Conservation (phyloP, 1,140 invertebrate genomes). For the Marisa cornuarietis region DNA sequence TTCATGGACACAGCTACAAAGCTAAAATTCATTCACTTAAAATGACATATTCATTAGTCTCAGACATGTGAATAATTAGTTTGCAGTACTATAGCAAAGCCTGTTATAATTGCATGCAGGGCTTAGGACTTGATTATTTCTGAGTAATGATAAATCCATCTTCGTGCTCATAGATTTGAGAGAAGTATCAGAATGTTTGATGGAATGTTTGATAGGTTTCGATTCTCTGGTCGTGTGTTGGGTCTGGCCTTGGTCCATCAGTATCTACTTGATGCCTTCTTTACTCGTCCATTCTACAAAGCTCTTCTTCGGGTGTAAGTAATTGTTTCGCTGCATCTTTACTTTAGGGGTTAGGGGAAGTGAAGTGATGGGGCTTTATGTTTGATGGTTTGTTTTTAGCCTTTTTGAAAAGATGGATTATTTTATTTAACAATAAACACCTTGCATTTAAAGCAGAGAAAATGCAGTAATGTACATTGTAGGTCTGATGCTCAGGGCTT, state of each 20-base stretch:
- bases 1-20: too few species aligned
- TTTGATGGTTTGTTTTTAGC: too few species aligned
- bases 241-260: slow-evolving; percentile 95
- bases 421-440: too few species aligned
- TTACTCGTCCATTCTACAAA: slow-evolving; percentile 97
- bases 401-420: too few species aligned
- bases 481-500: too few species aligned
- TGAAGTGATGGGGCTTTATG: too few species aligned
- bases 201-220: slow-evolving; percentile 79
- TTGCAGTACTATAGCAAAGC: background rate
- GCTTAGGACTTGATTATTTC: background rate
- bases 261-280: slow-evolving; percentile 95
- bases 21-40: too few species aligned
- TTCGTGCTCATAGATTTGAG: background rate
- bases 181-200: slow-evolving; percentile 11
- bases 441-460: too few species aligned
- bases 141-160: background rate
- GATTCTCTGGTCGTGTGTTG: slow-evolving; percentile 92
- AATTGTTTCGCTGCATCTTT: background rate
- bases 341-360: too few species aligned
- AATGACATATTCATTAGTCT: too few species aligned
- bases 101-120: background rate
- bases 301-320: slow-evolving; percentile 84
- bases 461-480: too few species aligned
- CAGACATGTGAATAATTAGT: background rate